phyloP scores from a whole-genome alignment of 1,140 invertebrate species.

The Ectropis grisescens region DNA sequence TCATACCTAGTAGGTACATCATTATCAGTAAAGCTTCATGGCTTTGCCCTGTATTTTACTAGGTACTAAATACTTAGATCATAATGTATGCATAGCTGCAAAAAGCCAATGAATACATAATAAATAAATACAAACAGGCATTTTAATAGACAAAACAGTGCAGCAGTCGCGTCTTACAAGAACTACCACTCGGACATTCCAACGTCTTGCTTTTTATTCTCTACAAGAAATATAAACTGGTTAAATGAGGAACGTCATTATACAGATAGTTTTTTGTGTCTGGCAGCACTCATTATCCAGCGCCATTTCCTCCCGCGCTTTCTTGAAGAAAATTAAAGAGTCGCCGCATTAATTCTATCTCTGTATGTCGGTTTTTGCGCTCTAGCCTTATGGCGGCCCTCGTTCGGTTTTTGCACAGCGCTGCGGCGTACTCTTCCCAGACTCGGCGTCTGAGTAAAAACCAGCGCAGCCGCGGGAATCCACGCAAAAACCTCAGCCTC shows the following conservation, averaged over 20 bases:
- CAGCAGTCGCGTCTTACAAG: constrained; percentile 9
- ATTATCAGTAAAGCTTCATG: too few species aligned
- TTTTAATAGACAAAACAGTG: constrained; percentile 6
- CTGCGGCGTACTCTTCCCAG: constrained; percentile 40
- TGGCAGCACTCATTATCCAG: constrained; percentile 52
- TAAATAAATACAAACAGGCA: too few species aligned
- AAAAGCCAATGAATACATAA: too few species aligned
- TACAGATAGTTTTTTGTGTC: constrained; percentile 51
- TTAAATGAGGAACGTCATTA: constrained; percentile 52
- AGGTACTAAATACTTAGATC: too few species aligned
- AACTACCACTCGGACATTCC: constrained; percentile 9
- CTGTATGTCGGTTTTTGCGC: constrained; percentile 59
- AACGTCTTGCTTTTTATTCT: constrained; percentile 3
- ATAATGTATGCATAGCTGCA: too few species aligned
- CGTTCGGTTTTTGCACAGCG: constrained; percentile 34
- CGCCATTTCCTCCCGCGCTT: constrained; percentile 60
- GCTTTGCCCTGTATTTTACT: too few species aligned
- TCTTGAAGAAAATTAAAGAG: constrained; percentile 67
- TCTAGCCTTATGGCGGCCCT: constrained; percentile 46
- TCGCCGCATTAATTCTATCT: constrained; percentile 62
- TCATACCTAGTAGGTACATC: too few species aligned
- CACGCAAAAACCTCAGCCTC: constrained; percentile 41
- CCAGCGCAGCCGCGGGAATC: constrained; percentile 38
- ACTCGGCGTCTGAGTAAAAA: constrained; percentile 41
- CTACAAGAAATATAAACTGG: constrained; percentile 20